Conservation (phyloP, 30 jellyfish, hydroid and myxozoan genomes). For the Chrysaora quinquecirrha region DNA sequence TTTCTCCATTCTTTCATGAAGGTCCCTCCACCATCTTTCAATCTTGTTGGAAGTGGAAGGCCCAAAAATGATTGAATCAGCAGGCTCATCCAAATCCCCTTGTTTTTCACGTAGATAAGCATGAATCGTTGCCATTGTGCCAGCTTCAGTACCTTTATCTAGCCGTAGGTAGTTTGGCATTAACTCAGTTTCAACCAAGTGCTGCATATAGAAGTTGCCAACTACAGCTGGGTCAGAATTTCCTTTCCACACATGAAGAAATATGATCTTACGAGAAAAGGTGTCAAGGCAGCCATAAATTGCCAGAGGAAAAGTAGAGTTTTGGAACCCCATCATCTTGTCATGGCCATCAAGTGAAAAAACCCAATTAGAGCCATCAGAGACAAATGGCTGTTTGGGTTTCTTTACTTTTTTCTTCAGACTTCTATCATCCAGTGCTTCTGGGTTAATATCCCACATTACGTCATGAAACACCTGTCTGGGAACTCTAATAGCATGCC, state of each 20-base stretch:
- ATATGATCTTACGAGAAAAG: conserved; percentile 39
- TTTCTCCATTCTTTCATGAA: conserved; percentile 44
- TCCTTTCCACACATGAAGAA: conserved; percentile 42
- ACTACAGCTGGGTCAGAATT: conserved; percentile 51
- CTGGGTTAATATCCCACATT: conserved; percentile 51
- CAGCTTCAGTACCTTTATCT: conserved; percentile 66
- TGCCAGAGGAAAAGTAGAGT: conserved; percentile 45
- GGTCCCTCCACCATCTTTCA: conserved; percentile 61
- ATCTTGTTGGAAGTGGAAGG: conserved; percentile 47
- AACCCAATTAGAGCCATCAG: conserved; percentile 54
- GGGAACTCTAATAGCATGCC: conserved; percentile 50
- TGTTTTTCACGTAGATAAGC: conserved; percentile 34
- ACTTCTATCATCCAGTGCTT: conserved; percentile 28
- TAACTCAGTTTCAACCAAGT: conserved; percentile 33
- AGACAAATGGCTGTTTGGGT: conserved; percentile 49
- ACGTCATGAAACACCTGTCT: conserved; percentile 50
- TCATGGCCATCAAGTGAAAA: conserved; percentile 67
- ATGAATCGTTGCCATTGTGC: conserved; percentile 65
- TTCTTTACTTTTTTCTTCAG: conserved; percentile 32
- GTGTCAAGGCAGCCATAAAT: conserved; percentile 64
- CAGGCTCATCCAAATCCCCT: conserved; percentile 30
- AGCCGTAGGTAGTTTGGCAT: conserved; percentile 31
- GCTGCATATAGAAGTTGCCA: conserved; percentile 57
- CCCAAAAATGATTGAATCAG: conserved; percentile 47
- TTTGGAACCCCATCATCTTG: conserved; percentile 50